These are phyloP conservation scores for Megaceryle alcyon DNA, from an alignment of 2,797 vertebrate species.

Conservation along the genomic window DNA sequence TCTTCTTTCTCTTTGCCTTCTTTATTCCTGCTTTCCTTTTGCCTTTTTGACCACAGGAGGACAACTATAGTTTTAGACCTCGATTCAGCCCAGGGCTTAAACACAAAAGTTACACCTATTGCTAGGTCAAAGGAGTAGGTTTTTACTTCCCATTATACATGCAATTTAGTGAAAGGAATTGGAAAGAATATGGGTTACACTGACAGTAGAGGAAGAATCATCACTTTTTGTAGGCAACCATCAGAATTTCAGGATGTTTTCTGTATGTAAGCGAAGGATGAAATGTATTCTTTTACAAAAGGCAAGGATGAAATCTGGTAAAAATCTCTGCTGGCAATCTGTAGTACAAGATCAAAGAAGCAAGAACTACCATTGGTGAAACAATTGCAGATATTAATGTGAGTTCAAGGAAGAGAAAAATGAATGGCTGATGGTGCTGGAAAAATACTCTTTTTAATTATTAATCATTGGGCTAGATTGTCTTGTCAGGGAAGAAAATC, in stretches of 20 bases:
- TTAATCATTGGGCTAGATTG: neutral
- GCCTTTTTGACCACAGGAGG: neutral
- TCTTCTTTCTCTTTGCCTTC: neutral
- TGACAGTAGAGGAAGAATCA: neutral
- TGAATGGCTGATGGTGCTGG: neutral
- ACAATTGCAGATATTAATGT: neutral
- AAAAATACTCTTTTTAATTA: neutral
- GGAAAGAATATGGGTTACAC: neutral
- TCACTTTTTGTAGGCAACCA: neutral
- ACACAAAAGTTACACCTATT: neutral
- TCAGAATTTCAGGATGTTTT: neutral
- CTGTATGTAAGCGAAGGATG: neutral
- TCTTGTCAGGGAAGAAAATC: neutral
- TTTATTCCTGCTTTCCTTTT: neutral
- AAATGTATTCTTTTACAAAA: neutral
- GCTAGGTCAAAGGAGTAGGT: neutral
- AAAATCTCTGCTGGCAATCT: neutral
- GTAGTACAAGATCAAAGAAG: neutral
- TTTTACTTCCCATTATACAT: neutral
- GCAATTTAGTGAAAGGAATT: neutral
- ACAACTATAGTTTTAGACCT: neutral
- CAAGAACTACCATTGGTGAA: neutral
- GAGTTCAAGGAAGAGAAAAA: neutral
- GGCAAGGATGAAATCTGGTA: neutral
- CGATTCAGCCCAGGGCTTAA: neutral